phyloP scores from a whole-genome alignment of 1,140 invertebrate species.

The Dryas iulia region DNA sequence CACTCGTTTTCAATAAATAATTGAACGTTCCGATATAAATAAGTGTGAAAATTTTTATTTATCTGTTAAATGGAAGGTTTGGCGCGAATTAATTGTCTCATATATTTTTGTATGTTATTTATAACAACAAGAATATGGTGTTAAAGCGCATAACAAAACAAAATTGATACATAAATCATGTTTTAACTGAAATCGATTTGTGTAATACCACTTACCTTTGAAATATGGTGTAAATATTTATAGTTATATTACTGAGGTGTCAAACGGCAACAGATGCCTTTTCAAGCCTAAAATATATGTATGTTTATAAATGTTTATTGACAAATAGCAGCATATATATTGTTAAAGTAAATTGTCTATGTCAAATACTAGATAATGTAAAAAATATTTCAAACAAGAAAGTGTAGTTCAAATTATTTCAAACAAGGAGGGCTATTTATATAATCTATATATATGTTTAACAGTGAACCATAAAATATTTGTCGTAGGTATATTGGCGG shows the following conservation, averaged over 20 bases:
- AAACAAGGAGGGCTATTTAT: too few species aligned
- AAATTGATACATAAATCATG: slow-evolving; percentile 50
- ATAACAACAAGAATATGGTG: slow-evolving; percentile 36
- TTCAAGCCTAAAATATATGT: too few species aligned
- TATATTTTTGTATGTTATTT: slow-evolving; percentile 36
- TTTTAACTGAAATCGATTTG: slow-evolving; percentile 10
- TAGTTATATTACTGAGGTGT: not conserved
- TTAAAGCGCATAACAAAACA: slow-evolving; percentile 38
- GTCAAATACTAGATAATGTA: too few species aligned
- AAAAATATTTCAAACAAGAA: too few species aligned
- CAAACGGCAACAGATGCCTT: too few species aligned
- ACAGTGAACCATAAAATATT: too few species aligned
- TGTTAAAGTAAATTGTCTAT: too few species aligned
- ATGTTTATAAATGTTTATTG: too few species aligned
- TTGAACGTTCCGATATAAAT: slow-evolving; percentile 35
- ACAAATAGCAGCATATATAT: too few species aligned
- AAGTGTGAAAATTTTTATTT: slow-evolving; percentile 34
- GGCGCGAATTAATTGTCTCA: slow-evolving; percentile 50
- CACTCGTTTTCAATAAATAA: slow-evolving; percentile 26
- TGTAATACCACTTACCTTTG: not conserved
- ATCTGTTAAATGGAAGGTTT: slow-evolving; percentile 35
- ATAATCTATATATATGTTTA: too few species aligned
- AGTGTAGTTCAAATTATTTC: too few species aligned
- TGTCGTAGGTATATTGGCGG: too few species aligned
- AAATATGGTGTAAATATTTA: not conserved